Evolutionary conservation across 2,888 invertebrate genomes (phyloP), one percentile per base, ranked within the genome.

Genomic region (Sinopyrophorus schimmeli): DNA sequence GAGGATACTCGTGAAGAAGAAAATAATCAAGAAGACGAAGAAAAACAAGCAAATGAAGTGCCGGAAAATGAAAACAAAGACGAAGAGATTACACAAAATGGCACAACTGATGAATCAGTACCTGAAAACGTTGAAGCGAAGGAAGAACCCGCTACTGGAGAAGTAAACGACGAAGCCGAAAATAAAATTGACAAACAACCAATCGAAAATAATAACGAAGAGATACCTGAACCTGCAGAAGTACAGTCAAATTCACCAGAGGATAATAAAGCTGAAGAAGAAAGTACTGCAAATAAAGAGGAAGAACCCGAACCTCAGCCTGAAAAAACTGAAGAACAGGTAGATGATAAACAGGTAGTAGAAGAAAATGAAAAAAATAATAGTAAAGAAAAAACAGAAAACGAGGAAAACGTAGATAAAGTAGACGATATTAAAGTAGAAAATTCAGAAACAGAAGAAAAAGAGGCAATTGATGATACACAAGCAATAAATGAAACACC

Each of bases 251-350:
- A n/a, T n/a, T n/a, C n/a, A n/a, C n/a, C n/a, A n/a, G n/a, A n/a
- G n/a, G n/a, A 7, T n/a, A 53, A 64, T 59, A 38, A 62, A 47
- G 47, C 61, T 52, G 55, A 67, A 42, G 20, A 44, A 51, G 35
- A n/a, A n/a, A n/a, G n/a, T n/a, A n/a, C n/a, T n/a, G n/a, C 39
- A 12, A 38, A 54, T 50, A 15, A 52, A 2, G 64, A 65, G 46
- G 27, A 20, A 16, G 47, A 40, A 16, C 9, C 39, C 20, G 54
- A 54, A 47, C 11, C 38, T 24, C 49, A 61, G 37, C 23, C 35
- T 41, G 47, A 48, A 6, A 43, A 43, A 21, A 47, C 52, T 30
- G 41, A 49, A 41, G 53, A 59, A 32, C 54, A 61, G 18, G 47
- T 60, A 39, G 40, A 53, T 17, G 53, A 55, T 44, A 40, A 54